Percentiles rank a stretch among this genome's conserved stretches.
Conservation (phyloP, 2,888 invertebrate genomes). For the Phyto melanocephala region DNA sequence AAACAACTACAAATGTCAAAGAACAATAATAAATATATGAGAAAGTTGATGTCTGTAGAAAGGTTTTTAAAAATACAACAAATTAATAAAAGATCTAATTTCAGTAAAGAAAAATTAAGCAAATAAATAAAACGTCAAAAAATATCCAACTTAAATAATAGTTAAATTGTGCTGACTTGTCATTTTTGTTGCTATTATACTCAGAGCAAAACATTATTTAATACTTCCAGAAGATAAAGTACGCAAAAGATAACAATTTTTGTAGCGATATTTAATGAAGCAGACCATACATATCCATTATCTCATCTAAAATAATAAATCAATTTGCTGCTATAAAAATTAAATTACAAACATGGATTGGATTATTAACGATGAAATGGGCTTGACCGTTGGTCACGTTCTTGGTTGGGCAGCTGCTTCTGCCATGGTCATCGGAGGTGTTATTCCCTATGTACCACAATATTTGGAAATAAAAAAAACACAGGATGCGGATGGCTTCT, state of each 20-base stretch:
- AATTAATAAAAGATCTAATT: too few relatives aligned
- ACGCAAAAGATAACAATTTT: neutral
- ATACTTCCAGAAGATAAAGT: constrained; percentile 38
- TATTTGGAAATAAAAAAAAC: constrained; percentile 94
- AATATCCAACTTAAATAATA: constrained; percentile 15
- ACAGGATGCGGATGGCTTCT: constrained; percentile 98
- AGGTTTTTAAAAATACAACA: neutral
- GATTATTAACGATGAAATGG: constrained; percentile 87
- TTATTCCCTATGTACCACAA: constrained; percentile 97
- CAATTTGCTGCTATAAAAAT: neutral
- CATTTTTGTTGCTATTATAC: neutral
- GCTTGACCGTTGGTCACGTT: constrained; percentile 86
- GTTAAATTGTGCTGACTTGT: constrained; percentile 14
- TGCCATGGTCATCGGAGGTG: constrained; percentile 96
- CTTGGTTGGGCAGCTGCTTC: constrained; percentile 89
- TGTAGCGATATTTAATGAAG: neutral
- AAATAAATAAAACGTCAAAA: neutral
- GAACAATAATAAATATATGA: neutral
- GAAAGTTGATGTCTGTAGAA: neutral
- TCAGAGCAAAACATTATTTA: constrained; percentile 7
- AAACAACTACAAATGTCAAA: constrained; percentile 4
- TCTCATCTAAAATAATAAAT: neutral
- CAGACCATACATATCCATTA: constrained; percentile 21
- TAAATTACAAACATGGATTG: constrained; percentile 83
- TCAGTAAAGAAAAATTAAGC: too few relatives aligned